A percentile compares a stretch with the other conserved stretches of the same genome.
These are phyloP conservation scores for Adelphocoris suturalis DNA, from an alignment of 2,888 invertebrate species.

Conservation along the genomic window DNA sequence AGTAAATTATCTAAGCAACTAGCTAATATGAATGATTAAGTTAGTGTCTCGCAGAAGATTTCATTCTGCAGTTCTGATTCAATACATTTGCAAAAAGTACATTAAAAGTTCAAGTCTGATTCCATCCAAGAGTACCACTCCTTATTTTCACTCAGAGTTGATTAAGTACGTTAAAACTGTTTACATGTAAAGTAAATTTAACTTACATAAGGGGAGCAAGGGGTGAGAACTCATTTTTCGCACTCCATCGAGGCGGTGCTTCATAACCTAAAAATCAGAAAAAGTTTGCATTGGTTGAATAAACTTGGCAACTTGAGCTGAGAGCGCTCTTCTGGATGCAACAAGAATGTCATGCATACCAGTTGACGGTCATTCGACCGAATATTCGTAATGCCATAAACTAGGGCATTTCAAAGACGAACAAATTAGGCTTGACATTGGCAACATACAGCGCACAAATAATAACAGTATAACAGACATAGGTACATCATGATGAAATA, in stretches of 20 bases:
- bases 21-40: too few species aligned
- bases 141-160: too few species aligned
- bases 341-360: background rate
- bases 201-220: slow-evolving; percentile 95
- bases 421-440: background rate
- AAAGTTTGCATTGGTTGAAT: slow-evolving; percentile 3
- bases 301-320: background rate
- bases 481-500: background rate
- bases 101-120: too few species aligned
- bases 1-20: too few species aligned
- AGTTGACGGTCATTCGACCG: background rate
- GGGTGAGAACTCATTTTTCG: slow-evolving; percentile 98
- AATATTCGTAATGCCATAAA: background rate
- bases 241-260: slow-evolving; percentile 96
- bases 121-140: too few species aligned
- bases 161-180: too few species aligned
- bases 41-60: too few species aligned
- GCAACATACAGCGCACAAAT: background rate
- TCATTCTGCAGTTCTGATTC: too few species aligned
- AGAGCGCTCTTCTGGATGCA: slow-evolving; percentile 8
- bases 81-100: too few species aligned
- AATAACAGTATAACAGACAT: background rate
- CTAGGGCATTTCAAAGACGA: background rate
- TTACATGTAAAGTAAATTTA: background rate
- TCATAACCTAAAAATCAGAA: slow-evolving; percentile 86